These are phyloP conservation scores for Bellardia pandia DNA, from an alignment of 2,888 invertebrate species.

Conservation along the genomic window DNA sequence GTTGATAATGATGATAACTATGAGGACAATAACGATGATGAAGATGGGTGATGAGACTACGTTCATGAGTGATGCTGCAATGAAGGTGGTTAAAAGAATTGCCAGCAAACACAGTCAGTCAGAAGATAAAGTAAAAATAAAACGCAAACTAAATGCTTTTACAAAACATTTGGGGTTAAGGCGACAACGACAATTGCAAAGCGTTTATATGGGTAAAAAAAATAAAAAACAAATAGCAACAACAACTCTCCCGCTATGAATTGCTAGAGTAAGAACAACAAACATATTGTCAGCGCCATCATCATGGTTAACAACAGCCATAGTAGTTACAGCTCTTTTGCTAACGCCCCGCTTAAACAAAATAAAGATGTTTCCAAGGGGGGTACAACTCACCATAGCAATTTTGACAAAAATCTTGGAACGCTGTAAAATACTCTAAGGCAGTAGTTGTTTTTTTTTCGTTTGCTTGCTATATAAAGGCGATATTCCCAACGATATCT, in stretches of 20 bases:
- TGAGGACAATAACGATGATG: slow-evolving; percentile 29
- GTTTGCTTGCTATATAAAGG: not conserved
- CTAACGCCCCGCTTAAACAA: slow-evolving; percentile 62
- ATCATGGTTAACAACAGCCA: slow-evolving; percentile 74
- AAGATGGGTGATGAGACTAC: slow-evolving; percentile 40
- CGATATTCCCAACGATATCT: slow-evolving; percentile 43
- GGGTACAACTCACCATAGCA: not conserved
- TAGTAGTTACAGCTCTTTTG: slow-evolving; percentile 60
- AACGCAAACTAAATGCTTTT: slow-evolving; percentile 76
- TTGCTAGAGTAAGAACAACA: slow-evolving; percentile 54
- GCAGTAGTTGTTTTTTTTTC: not conserved
- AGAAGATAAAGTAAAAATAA: slow-evolving; percentile 42
- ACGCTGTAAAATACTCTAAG: not conserved
- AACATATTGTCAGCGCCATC: slow-evolving; percentile 74
- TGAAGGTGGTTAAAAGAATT: slow-evolving; percentile 67
- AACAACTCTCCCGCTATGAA: slow-evolving; percentile 62
- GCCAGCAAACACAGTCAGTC: slow-evolving; percentile 16
- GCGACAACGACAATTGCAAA: slow-evolving; percentile 66
- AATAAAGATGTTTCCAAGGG: not conserved
- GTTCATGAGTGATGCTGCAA: slow-evolving; percentile 32
- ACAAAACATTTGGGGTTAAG: slow-evolving; percentile 71
- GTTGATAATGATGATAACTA: slow-evolving; percentile 55
- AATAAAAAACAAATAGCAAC: slow-evolving; percentile 4
- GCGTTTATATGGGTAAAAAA: slow-evolving; percentile 42
- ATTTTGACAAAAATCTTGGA: slow-evolving; percentile 42